phyloP scores from a whole-genome alignment of 2,797 vertebrate species.

The Micromesistius poutassou region DNA sequence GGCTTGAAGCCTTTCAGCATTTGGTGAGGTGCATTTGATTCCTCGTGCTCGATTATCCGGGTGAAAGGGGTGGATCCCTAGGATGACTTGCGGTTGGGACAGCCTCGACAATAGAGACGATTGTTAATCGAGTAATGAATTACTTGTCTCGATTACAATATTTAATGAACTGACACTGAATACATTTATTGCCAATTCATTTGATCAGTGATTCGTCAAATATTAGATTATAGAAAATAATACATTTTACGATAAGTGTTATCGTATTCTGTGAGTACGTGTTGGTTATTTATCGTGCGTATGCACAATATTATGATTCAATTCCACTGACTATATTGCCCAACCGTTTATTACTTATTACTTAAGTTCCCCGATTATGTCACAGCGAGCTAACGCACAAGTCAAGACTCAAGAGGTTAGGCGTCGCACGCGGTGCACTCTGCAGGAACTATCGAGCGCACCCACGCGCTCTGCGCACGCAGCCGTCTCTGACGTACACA shows the following conservation, averaged over 20 bases:
- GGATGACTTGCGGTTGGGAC: too few species aligned
- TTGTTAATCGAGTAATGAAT: too few species aligned
- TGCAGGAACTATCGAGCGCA: neutral
- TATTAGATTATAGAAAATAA: too few species aligned
- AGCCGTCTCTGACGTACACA: conserved; percentile 38
- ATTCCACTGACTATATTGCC: neutral
- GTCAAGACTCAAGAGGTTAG: too few species aligned
- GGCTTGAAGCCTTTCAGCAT: neutral
- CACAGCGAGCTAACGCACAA: neutral
- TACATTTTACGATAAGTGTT: too few species aligned
- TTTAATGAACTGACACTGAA: too few species aligned
- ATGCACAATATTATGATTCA: neutral
- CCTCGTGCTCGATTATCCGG: neutral
- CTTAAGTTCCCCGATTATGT: neutral
- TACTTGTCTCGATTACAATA: neutral
- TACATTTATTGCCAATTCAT: too few species aligned
- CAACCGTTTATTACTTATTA: neutral
- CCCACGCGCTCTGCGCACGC: neutral
- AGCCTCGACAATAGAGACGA: too few species aligned
- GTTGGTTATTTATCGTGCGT: neutral
- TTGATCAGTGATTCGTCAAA: too few species aligned
- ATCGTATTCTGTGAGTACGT: neutral
- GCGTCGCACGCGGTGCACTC: neutral
- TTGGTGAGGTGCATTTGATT: neutral
- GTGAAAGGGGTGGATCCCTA: neutral